Percentiles rank a stretch among this genome's conserved stretches.
phyloP scores from a whole-genome alignment of 2,888 invertebrate genomes.

The Pyralis farinalis region DNA sequence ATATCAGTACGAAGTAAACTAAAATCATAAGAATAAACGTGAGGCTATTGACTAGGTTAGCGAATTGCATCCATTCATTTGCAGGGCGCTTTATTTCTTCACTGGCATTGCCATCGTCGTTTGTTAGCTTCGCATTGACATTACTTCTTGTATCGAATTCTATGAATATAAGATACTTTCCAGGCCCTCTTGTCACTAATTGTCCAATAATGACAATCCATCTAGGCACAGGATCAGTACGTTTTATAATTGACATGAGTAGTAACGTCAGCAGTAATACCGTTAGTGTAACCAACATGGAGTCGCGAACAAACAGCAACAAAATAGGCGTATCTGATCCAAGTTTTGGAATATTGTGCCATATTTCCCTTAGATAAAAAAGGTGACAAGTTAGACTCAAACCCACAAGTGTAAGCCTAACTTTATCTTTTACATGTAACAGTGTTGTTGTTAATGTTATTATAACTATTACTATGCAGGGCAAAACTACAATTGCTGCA shows the following conservation, averaged over 20 bases:
- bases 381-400: conserved; percentile 83
- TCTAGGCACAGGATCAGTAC: conserved; percentile 43
- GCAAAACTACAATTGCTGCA: conserved; percentile 79
- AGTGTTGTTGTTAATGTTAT: conserved; percentile 80
- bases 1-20: conserved; percentile 56
- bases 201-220: conserved; percentile 54
- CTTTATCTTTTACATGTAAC: conserved; percentile 78
- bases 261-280: conserved; percentile 56
- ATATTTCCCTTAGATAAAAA: conserved; percentile 79
- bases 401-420: conserved; percentile 77
- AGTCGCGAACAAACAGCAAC: conserved; percentile 62
- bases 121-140: conserved; percentile 40
- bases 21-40: conserved; percentile 47
- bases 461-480: conserved; percentile 74
- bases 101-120: conserved; percentile 32
- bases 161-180: conserved; percentile 62
- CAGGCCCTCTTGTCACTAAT: conserved; percentile 52
- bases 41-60: conserved; percentile 57
- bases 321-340: conserved; percentile 81
- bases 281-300: conserved; percentile 59
- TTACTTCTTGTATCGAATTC: conserved; percentile 60
- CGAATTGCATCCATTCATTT: conserved; percentile 64
- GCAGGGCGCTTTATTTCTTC: conserved; percentile 29
- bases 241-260: conserved; percentile 51
- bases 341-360: conserved; percentile 81